Evolutionary conservation across 2,888 invertebrate species (phyloP), one percentile per base, ranked within the genome.

Genomic region (Andrena bucephala): DNA sequence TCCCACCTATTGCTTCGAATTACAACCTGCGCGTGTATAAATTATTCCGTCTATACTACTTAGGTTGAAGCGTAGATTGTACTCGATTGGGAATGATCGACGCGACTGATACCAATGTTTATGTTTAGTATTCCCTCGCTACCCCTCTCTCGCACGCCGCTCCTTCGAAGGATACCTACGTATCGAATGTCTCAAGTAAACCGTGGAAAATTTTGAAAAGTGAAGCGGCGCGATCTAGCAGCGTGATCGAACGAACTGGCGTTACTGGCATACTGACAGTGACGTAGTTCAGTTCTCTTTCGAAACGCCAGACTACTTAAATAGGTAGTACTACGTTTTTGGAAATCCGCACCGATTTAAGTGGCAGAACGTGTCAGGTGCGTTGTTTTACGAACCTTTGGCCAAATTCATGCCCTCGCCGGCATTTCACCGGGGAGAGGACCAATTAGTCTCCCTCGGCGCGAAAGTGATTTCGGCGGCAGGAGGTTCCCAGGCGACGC

Each of bases 371-470:
- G 0, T 3, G 29, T 24, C 0, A 63, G 82, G 82, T 60, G 50
- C 31, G 54, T 57, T 67, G 66, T 60, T 76, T 80, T 81, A 86
- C 89, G 52, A 85, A 88, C 88, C 87, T 87, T 87, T 59, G 67
- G 74, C 42, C 63, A 81, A 78, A 70, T 73, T 81, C 70, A 79
- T 65, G 77, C 73, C 85, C 66, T 89, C 81, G 77, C 68, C 62
- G 78, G 73, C 29, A 62, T 66, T 80, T 59, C 65, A 71, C 68
- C 62, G 76, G 70, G 79, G 76, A 66, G 67, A 71, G 63, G 62
- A 82, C 75, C 87, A 89, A 86, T 89, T 89, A 89, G 85, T 86
- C 83, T 85, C 89, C 89, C 87, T 87, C 77, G 85, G 73, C 62
- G 77, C 81, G 68, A 84, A 85, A 85, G 84, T 77, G 87, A 87